These are phyloP conservation scores for Akabosia matsudoensis DNA, from an alignment of 1,140 invertebrate species.

Conservation along the genomic window DNA sequence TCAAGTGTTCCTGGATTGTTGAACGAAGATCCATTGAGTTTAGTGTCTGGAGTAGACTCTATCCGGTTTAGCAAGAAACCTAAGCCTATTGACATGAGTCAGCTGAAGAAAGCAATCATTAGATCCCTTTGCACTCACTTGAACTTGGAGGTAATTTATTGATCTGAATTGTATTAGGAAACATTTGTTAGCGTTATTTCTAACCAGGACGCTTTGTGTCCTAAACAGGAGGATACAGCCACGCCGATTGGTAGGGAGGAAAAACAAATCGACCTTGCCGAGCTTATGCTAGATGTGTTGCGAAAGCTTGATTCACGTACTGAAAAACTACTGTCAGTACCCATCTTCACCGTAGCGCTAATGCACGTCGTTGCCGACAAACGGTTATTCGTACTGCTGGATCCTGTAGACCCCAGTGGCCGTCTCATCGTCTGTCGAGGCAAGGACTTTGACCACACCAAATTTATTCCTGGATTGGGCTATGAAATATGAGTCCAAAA, in stretches of 20 bases:
- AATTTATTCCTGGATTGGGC: slow-evolving; percentile 38
- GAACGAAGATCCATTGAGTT: background rate
- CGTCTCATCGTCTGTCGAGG: slow-evolving; percentile 32
- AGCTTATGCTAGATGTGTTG: slow-evolving; percentile 18
- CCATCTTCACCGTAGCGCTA: slow-evolving; percentile 31
- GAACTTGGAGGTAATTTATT: slow-evolving; percentile 24
- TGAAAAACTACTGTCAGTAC: slow-evolving; percentile 24
- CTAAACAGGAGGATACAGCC: slow-evolving; percentile 22
- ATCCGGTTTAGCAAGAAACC: slow-evolving; percentile 36
- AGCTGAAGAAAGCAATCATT: slow-evolving; percentile 27
- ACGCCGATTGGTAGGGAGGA: slow-evolving; percentile 5
- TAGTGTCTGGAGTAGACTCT: slow-evolving; percentile 15
- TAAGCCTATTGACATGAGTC: slow-evolving; percentile 40
- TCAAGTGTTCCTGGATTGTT: background rate
- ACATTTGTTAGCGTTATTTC: background rate
- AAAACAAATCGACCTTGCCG: background rate
- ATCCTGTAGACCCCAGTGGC: background rate
- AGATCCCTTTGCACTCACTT: slow-evolving; percentile 13
- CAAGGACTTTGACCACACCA: slow-evolving; percentile 25
- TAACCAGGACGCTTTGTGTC: no score
- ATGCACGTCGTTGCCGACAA: slow-evolving; percentile 41
- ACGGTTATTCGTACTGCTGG: slow-evolving; percentile 29
- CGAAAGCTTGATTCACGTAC: background rate
- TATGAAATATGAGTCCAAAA: no score
- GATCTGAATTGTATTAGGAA: background rate